Evolutionary conservation across 2,113 vertebrate species (phyloP), one percentile per base, ranked within the genome.

Genomic region (Platysternon megacephalum): DNA sequence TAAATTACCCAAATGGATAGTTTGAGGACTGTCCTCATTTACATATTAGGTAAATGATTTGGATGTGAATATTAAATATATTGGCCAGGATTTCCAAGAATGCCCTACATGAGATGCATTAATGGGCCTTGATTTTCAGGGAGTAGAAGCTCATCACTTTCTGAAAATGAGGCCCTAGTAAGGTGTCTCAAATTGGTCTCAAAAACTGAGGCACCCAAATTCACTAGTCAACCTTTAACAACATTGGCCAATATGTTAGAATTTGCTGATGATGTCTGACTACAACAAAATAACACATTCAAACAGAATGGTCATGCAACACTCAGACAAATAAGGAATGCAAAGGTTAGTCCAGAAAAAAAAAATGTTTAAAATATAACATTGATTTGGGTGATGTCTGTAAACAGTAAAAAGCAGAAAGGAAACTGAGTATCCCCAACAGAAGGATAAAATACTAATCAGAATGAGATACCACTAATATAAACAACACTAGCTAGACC

Each of bases 241-340:
- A 81, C 84, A 6, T 2, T 79, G 3, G 3, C 48, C 42, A 84
- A 6, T 79, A 65, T 56, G 46, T 29, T 11, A 52, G n/a, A 2
- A 39, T 42, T n/a, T 74, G 2, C 78, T 11, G 28, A 14, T 1
- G 17, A 52, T 2, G 16, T 1, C 21, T 72, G 17, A 39, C 35
- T 48, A 2, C 8, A 72, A 39, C 12, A 24, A 46, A 65, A 76
- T 4, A n/a, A 28, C 3, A 32, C 2, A 7, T 2, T 72, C 42
- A 28, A 6, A 49, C 12, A 28, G 53, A 26, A 55, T 22, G 53
- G 7, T 56, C 49, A 39, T 24, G 10, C 0, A 0, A 53, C 21
- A 76, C 5, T 29, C 13, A 78, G 26, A 86, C 11, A 19, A 51
- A 91, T 5, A 80, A 81, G 0, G 1, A 5, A 68, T 85, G 13